Conservation (phyloP, 2,888 invertebrate genomes). For the Amiota mariae region DNA sequence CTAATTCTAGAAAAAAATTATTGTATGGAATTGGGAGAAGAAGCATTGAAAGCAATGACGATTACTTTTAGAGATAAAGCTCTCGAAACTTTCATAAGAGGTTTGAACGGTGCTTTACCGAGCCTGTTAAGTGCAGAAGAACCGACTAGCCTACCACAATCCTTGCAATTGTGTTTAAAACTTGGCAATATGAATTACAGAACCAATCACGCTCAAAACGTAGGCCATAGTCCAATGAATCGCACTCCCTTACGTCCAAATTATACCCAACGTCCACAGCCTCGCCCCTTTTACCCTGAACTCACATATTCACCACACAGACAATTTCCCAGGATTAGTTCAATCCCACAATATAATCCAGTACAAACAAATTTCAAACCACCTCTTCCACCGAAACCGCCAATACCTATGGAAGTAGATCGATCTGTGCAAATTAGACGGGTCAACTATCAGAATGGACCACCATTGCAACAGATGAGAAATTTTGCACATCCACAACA, state of each 20-base stretch:
- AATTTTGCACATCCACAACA: neutral
- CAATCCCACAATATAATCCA: too few species aligned
- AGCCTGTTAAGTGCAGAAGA: slow-evolving; percentile 30
- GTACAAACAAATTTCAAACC: neutral
- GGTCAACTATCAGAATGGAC: slow-evolving; percentile 30
- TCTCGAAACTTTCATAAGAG: too few species aligned
- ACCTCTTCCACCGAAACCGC: neutral
- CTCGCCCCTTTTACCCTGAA: too few species aligned
- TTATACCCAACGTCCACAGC: too few species aligned
- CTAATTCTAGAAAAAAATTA: slow-evolving; percentile 33
- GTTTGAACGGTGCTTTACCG: too few species aligned
- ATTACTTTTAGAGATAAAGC: too few species aligned
- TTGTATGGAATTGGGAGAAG: slow-evolving; percentile 27
- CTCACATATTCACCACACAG: too few species aligned
- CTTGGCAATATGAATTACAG: slow-evolving; percentile 26
- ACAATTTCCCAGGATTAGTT: too few species aligned
- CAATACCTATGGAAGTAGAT: neutral
- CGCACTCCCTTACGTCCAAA: too few species aligned
- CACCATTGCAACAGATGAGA: neutral
- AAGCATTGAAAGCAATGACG: too few species aligned
- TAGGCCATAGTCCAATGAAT: neutral
- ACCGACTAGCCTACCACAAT: slow-evolving; percentile 32
- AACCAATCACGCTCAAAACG: slow-evolving; percentile 10
- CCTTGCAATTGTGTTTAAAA: slow-evolving; percentile 28
- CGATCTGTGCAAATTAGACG: slow-evolving; percentile 1